Conservation (phyloP, 1,140 invertebrate genomes). For the Tetramorium alpestre region DNA sequence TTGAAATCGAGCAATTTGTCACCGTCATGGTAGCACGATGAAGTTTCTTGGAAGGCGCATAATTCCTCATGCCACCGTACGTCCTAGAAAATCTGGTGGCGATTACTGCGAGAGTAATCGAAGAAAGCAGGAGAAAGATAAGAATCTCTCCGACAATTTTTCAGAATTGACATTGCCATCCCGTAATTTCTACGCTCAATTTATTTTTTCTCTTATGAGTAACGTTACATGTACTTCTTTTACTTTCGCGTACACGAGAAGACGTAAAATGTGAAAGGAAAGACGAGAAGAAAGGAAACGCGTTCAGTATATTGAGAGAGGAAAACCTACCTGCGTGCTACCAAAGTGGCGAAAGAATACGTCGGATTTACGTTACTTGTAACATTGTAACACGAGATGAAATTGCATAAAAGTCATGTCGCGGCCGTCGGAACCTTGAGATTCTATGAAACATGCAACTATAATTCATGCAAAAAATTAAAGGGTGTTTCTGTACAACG, state of each 20-base stretch:
- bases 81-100: conserved; percentile 21
- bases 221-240: background rate
- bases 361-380: conserved; percentile 10
- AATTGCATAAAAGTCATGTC: conserved; percentile 23
- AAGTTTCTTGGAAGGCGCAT: conserved; percentile 27
- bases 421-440: background rate
- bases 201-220: background rate
- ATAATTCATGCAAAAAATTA: conserved; percentile 15
- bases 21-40: conserved; percentile 37
- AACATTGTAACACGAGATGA: conserved; percentile 3
- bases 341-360: background rate
- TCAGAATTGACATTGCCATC: background rate
- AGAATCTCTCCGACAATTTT: background rate
- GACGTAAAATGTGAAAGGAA: background rate
- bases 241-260: background rate
- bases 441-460: background rate
- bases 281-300: conserved; percentile 10
- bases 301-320: background rate
- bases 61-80: conserved; percentile 10
- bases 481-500: background rate
- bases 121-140: conserved; percentile 6
- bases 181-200: background rate
- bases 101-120: conserved; percentile 27
- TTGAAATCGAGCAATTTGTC: conserved; percentile 57
- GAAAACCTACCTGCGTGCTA: background rate